Conservation (phyloP, 2,797 vertebrate genomes). For the Halcyon badia region DNA sequence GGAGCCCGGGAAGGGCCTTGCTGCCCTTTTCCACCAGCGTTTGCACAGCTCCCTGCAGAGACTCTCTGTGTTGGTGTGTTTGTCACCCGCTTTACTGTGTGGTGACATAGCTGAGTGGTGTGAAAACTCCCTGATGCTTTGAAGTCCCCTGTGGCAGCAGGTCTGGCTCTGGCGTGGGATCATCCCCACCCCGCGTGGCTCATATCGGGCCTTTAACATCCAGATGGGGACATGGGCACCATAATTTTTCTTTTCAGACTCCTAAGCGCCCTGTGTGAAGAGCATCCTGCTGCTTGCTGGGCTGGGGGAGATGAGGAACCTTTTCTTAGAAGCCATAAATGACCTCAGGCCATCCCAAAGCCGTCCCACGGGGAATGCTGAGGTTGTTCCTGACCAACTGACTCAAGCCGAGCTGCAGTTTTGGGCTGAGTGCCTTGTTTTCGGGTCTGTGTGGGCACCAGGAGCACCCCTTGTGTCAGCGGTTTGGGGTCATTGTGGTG, state of each 20-base stretch:
- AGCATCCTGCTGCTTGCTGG: accelerated
- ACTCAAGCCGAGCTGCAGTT: background rate
- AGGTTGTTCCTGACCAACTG: background rate
- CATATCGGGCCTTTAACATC: accelerated
- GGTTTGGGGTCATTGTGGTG: accelerated
- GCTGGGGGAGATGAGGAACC: background rate
- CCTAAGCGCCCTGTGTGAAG: background rate
- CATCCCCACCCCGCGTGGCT: accelerated
- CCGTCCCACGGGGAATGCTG: accelerated
- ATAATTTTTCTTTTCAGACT: background rate
- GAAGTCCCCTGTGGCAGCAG: accelerated
- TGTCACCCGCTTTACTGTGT: accelerated
- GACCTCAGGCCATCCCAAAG: background rate
- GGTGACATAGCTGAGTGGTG: accelerated
- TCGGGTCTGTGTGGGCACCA: accelerated
- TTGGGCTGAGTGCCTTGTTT: background rate
- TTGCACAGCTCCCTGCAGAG: background rate
- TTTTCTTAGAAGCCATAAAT: accelerated
- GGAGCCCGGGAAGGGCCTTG: background rate
- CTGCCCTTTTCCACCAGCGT: background rate
- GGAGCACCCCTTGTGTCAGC: background rate
- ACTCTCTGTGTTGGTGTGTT: accelerated
- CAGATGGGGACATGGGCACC: accelerated
- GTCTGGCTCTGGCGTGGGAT: background rate
- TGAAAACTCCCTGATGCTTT: background rate